phyloP scores from a whole-genome alignment of 1,140 invertebrate species.

The Antheraea pernyi region DNA sequence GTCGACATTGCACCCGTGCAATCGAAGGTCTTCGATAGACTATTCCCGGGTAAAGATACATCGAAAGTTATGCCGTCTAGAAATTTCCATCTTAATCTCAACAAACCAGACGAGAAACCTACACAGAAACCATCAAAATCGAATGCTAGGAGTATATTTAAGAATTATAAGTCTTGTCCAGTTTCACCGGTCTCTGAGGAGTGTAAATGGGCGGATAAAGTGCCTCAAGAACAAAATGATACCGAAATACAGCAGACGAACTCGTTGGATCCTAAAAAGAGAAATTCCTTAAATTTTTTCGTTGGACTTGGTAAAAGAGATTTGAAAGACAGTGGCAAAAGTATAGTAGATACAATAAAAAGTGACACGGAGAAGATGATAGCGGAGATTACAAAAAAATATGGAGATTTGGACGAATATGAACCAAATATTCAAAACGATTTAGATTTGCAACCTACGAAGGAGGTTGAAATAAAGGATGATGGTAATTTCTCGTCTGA shows the following conservation, averaged over 20 bases:
- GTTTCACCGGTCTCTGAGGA: constrained; percentile 85
- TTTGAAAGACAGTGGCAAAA: constrained; percentile 79
- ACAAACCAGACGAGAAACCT: constrained; percentile 53
- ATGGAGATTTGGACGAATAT: constrained; percentile 80
- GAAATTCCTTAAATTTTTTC: constrained; percentile 80
- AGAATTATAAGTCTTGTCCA: constrained; percentile 84
- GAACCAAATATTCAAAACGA: constrained; percentile 57
- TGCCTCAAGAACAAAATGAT: constrained; percentile 34
- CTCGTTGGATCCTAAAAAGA: constrained; percentile 59
- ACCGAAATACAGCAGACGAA: constrained; percentile 32
- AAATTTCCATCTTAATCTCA: constrained; percentile 71
- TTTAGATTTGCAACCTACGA: constrained; percentile 68
- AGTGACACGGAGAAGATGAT: constrained; percentile 83
- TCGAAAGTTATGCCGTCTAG: constrained; percentile 42
- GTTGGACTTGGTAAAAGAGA: constrained; percentile 77
- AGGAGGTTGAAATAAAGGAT: constrained; percentile 76
- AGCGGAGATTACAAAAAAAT: constrained; percentile 81
- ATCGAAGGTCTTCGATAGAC: constrained; percentile 72
- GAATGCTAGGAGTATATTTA: constrained; percentile 81
- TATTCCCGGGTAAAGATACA: constrained; percentile 63
- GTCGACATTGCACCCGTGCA: constrained; percentile 54
- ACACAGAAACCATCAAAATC: constrained; percentile 58
- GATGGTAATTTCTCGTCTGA: constrained; percentile 88
- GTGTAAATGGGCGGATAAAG: constrained; percentile 81
- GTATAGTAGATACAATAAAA: constrained; percentile 81